These are phyloP conservation scores for Channallabes apus DNA, from an alignment of 2,797 vertebrate genomes.

Conservation along the genomic window DNA sequence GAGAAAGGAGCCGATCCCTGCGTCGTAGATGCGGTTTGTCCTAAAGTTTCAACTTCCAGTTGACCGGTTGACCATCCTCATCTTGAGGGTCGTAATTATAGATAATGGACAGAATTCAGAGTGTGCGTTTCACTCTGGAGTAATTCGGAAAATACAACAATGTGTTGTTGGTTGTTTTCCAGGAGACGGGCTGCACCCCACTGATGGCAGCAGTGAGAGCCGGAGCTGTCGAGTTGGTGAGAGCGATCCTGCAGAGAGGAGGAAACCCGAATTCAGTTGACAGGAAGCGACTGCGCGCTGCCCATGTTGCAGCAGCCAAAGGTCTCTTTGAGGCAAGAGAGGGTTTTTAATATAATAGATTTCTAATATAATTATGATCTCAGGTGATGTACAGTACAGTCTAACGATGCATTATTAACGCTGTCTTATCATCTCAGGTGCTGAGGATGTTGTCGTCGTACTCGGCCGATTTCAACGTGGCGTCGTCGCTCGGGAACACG, in stretches of 20 bases:
- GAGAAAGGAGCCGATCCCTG: slow-evolving; percentile 79
- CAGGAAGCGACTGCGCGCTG: slow-evolving; percentile 69
- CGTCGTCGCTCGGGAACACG: slow-evolving; percentile 74
- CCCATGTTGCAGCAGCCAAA: slow-evolving; percentile 81
- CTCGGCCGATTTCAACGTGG: slow-evolving; percentile 72
- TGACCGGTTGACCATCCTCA: too few relatives aligned
- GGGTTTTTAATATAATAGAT: background rate
- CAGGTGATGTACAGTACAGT: background rate
- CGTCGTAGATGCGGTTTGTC: slow-evolving; percentile 63
- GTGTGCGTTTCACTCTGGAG: background rate
- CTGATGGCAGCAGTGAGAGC: slow-evolving; percentile 79
- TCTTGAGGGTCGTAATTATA: too few relatives aligned
- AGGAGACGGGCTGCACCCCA: slow-evolving; percentile 78
- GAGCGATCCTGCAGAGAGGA: slow-evolving; percentile 75
- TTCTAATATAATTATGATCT: background rate
- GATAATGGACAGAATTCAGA: background rate
- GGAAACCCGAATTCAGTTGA: slow-evolving; percentile 74
- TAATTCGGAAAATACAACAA: background rate
- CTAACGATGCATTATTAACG: background rate
- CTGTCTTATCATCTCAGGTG: slow-evolving; percentile 40
- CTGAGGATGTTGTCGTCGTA: slow-evolving; percentile 67
- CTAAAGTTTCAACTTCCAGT: too few relatives aligned
- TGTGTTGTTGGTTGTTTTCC: background rate
- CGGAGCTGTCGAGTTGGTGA: slow-evolving; percentile 71
- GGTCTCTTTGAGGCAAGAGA: slow-evolving; percentile 77